Conservation (phyloP, 2,113 vertebrate genomes). For the Gavia stellata region DNA sequence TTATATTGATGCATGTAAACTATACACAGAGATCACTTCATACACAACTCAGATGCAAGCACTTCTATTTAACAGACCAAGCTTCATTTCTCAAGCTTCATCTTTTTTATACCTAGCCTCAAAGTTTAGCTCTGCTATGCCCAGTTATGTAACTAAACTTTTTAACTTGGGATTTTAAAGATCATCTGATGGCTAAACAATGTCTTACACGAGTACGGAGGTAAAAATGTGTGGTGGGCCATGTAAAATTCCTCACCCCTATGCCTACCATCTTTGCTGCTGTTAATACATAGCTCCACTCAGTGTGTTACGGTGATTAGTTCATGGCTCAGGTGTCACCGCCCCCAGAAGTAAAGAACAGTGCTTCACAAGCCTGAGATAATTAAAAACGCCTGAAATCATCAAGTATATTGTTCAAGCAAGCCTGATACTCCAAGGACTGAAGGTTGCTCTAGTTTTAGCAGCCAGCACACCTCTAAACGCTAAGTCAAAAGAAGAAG, state of each 20-base stretch:
- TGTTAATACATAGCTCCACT: rapidly evolving
- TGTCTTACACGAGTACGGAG: neutral
- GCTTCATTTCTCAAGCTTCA: neutral
- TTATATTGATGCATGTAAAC: slow-evolving; percentile 2
- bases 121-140: neutral
- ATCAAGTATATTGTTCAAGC: neutral
- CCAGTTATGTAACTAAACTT: neutral
- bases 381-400: neutral
- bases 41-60: slow-evolving; percentile 25
- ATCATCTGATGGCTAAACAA: neutral
- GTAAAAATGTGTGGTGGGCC: neutral
- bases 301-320: neutral
- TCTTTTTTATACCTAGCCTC: neutral
- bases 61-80: slow-evolving; percentile 3
- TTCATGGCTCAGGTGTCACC: neutral
- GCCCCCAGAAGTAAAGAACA: neutral
- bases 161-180: neutral
- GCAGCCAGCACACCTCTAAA: neutral
- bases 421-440: neutral
- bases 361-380: neutral
- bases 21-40: slow-evolving; percentile 46
- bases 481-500: neutral
- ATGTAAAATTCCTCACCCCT: neutral
- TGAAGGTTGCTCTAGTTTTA: neutral
- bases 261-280: neutral